These are phyloP conservation scores for Coreoperca whiteheadi DNA, from an alignment of 2,113 vertebrate genomes.

Conservation along the genomic window DNA sequence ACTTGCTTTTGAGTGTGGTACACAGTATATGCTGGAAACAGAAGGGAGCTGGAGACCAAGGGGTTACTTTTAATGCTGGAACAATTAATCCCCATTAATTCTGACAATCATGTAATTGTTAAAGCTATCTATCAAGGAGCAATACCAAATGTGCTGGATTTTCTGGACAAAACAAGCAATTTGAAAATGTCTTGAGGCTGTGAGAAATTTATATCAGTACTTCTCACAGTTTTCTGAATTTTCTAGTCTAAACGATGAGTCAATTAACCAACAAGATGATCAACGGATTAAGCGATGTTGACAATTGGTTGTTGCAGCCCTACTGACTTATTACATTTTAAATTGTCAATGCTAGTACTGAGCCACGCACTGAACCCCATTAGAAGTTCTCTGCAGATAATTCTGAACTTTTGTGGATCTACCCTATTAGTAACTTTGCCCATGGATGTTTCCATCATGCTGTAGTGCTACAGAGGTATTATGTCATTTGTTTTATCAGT, in stretches of 20 bases:
- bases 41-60: not conserved
- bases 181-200: not conserved
- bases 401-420: not conserved
- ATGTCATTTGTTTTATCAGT: not conserved
- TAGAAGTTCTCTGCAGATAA: not conserved
- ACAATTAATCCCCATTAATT: not conserved
- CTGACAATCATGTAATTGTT: not conserved
- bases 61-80: not conserved
- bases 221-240: not conserved
- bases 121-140: not conserved
- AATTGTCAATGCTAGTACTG: not conserved
- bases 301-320: not conserved
- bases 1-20: slow-evolving; percentile 32
- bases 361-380: not conserved
- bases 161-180: not conserved
- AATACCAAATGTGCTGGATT: no score
- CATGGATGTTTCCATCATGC: not conserved
- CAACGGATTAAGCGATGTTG: not conserved
- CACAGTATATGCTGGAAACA: not conserved
- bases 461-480: not conserved
- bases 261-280: no score
- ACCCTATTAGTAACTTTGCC: not conserved
- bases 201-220: not conserved
- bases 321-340: no score
- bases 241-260: no score